A percentile compares a stretch with the other conserved stretches of the same genome.
These are phyloP conservation scores for Campopleginae sp. DNA, from an alignment of 2,888 invertebrate genomes.

Conservation along the genomic window DNA sequence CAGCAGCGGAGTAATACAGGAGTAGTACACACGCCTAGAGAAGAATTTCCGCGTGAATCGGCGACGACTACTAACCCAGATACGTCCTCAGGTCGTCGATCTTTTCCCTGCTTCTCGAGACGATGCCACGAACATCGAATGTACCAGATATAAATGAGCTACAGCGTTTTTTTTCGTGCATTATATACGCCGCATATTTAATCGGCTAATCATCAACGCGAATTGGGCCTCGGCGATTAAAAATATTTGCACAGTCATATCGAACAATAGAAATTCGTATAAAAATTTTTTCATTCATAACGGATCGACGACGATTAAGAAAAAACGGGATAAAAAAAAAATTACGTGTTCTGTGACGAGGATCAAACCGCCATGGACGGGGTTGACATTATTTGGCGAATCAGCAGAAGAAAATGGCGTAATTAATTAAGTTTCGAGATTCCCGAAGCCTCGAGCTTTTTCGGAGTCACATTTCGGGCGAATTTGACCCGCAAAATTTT, in stretches of 20 bases:
- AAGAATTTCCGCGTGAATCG: constrained; percentile 83
- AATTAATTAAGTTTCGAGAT: background rate
- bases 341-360: background rate
- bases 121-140: constrained; percentile 72
- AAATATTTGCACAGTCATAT: constrained; percentile 16
- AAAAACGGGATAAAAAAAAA: background rate
- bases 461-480: background rate
- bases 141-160: constrained; percentile 81
- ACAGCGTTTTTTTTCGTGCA: constrained; percentile 64
- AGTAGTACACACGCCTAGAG: constrained; percentile 75
- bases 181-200: constrained; percentile 1
- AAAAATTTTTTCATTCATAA: background rate
- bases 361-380: background rate
- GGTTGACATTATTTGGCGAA: background rate
- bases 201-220: background rate
- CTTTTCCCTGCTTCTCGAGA: constrained; percentile 79
- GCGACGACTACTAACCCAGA: constrained; percentile 84
- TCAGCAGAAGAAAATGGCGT: background rate
- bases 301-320: background rate
- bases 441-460: background rate
- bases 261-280: constrained; percentile 1
- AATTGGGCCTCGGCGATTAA: constrained; percentile 2
- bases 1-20: constrained; percentile 37
- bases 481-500: background rate
- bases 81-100: constrained; percentile 83